Evolutionary conservation across 92 coral and sea anemone genomes (phyloP), one percentile per base, ranked within the genome.

Genomic region (Muricea muricata): DNA sequence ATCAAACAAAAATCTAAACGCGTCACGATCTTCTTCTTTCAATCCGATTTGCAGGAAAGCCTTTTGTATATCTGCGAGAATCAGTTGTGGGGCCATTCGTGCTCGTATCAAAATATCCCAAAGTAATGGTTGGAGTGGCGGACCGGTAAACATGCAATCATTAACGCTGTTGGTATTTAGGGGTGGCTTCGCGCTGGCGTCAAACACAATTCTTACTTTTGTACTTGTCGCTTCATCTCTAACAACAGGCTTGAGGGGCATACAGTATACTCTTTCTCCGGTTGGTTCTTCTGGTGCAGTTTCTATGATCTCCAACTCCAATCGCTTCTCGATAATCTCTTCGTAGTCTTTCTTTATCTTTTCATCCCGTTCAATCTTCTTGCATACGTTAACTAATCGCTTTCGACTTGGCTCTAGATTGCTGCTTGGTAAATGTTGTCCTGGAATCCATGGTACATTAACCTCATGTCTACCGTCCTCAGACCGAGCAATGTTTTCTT

Each of bases 401-500:
- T 37, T 77, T 29, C 57, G 26, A 69, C 79, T 77, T 15, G 50
- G 55, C 6, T 45, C 66, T 41, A 77, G 78, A 23, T 78, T 85
- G 17, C 56, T 79, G 10, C 45, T 86, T 13, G 65, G 31, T 35
- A 79, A 52, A 1, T 52, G 26, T 52, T 58, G 60, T 4, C 90
- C 86, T 31, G 86, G 90, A n/a, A 86, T 73, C 82, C 86, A 87
- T 5, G 82, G 90, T 6, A 87, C 56, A 7, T 70, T 54, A 17
- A 86, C 90, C 57, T 86, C 85, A 65, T 87, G 84, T 33, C 91
- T 60, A 24, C 93, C 91, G n/a, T 85, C 88, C 14, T 50, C 41
- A 66, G 30, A 25, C 40, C 80, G 70, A 11, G 54, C 42, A 21
- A 90, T 37, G 78, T 61, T 76, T 48, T 90, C 91, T 39, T 66